Conservation (phyloP, 2,797 vertebrate genomes). For the Lycodopsis pacificus region DNA sequence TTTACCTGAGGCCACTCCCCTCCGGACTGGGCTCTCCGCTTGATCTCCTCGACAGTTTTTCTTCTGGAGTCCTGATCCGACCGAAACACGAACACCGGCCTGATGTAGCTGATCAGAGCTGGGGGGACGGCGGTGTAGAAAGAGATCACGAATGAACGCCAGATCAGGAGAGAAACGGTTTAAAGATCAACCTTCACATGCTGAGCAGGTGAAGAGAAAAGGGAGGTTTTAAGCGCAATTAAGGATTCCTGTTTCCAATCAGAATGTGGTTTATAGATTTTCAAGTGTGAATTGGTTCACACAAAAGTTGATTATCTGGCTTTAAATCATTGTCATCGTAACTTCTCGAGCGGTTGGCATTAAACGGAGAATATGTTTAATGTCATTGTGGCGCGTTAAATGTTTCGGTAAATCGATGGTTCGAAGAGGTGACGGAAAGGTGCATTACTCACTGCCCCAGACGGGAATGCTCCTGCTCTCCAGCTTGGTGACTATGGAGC, state of each 20-base stretch:
- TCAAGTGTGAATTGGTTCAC: no score
- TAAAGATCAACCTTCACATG: background rate
- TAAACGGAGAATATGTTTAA: background rate
- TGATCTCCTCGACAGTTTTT: conserved; percentile 96
- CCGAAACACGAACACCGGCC: conserved; percentile 94
- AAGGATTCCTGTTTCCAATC: background rate
- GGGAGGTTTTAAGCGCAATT: background rate
- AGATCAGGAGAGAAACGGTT: no score
- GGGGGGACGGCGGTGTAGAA: conserved; percentile 1
- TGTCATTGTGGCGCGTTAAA: background rate
- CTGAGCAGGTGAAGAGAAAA: background rate
- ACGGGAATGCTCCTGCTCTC: conserved; percentile 95
- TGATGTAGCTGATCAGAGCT: conserved; percentile 96
- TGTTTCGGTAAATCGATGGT: background rate
- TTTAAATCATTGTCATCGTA: background rate
- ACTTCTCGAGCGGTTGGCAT: background rate
- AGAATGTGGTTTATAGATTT: no score
- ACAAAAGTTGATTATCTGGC: background rate
- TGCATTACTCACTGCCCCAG: conserved; percentile 93
- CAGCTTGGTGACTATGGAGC: conserved; percentile 95
- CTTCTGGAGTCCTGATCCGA: conserved; percentile 94
- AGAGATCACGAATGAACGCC: background rate
- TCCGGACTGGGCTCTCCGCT: conserved; percentile 86
- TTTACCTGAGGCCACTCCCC: conserved; percentile 96
- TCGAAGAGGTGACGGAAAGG: conserved; percentile 11